Base-by-base conservation (phyloP, 2,888 invertebrate species). In the Phymatocera aterrima region DNA sequence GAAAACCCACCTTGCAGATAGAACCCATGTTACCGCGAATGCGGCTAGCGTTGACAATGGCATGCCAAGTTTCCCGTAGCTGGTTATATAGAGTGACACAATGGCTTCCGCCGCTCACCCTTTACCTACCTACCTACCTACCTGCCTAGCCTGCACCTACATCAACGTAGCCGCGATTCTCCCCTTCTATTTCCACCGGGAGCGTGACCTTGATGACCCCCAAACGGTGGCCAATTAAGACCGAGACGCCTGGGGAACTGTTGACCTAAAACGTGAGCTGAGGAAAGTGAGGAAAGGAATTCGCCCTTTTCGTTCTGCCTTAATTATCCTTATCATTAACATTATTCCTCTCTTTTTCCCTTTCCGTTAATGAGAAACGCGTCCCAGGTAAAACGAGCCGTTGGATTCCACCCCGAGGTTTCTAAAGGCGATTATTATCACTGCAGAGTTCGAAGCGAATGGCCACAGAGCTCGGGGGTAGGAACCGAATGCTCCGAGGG, bases 41-140 rank as follows among this genome's bases (percentile, higher is more conserved):
- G 89, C 90, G 90, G 90, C 88, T 87, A 90, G 88, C 86, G 90
- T 90, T 89, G 87, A 88, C 86, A 89, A 89, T 90, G 89, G 84
- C 85, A 87, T 84, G 88, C 86, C 85, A 87, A 87, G 88, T 88
- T 86, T 84, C 78, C 75, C 78, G 79, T 80, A 82, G 83, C 82
- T 84, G 86, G 88, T 88, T 90, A 88, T 90, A 90, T 89, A 86
- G 88, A 88, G 89, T 90, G 88, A 88, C 88, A 90, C 88, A 87
- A 88, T 86, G 84, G 84, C 78, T 83, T 82, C 81, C 85, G 81
- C 84, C 86, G 84, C 88, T 85, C 84, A 82, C 82, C 82, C 80
- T n/a, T n/a, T n/a, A n/a, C n/a, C n/a, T n/a, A n/a, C n/a, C n/a
- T n/a, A n/a, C n/a, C n/a, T n/a, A n/a, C n/a, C n/a, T n/a, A n/a